Evolutionary conservation across 2,888 invertebrate species (phyloP).

Genomic region (Aporophyla lueneburgensis): DNA sequence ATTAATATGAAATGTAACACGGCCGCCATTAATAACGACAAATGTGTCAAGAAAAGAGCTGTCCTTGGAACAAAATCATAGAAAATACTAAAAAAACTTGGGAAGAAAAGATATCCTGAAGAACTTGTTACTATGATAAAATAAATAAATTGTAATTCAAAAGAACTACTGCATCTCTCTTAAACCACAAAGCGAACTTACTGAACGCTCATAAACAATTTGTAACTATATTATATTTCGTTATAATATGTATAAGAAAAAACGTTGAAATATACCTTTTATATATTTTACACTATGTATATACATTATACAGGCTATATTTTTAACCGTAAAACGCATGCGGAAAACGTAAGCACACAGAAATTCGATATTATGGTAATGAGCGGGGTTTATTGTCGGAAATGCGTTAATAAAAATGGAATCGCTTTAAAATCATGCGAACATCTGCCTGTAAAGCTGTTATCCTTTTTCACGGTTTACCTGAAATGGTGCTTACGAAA

Average conservation of each 20-base stretch:
- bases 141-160: not conserved
- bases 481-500: conserved; percentile 20
- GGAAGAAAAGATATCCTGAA: not conserved
- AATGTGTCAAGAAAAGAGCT: conserved; percentile 7
- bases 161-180: conserved; percentile 34
- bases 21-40: conserved; percentile 20
- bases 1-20: conserved; percentile 31
- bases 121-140: too few relatives aligned
- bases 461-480: conserved; percentile 25
- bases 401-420: conserved; percentile 40
- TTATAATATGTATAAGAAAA: conserved; percentile 55
- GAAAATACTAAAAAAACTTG: not conserved
- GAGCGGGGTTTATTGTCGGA: not conserved
- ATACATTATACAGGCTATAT: conserved; percentile 42
- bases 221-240: conserved; percentile 43
- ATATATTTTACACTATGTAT: conserved; percentile 52
- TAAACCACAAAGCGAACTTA: conserved; percentile 29
- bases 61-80: conserved; percentile 10
- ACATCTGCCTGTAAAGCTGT: conserved; percentile 29
- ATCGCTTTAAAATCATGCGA: conserved; percentile 41
- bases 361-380: conserved; percentile 32
- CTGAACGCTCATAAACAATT: conserved; percentile 37
- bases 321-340: conserved; percentile 27
- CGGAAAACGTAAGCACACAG: conserved; percentile 31
- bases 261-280: conserved; percentile 50